Percentiles rank a stretch among this genome's conserved stretches.
Conservation (phyloP, 37 sponge, comb jelly and placozoan species). For the Ianthella basta region DNA sequence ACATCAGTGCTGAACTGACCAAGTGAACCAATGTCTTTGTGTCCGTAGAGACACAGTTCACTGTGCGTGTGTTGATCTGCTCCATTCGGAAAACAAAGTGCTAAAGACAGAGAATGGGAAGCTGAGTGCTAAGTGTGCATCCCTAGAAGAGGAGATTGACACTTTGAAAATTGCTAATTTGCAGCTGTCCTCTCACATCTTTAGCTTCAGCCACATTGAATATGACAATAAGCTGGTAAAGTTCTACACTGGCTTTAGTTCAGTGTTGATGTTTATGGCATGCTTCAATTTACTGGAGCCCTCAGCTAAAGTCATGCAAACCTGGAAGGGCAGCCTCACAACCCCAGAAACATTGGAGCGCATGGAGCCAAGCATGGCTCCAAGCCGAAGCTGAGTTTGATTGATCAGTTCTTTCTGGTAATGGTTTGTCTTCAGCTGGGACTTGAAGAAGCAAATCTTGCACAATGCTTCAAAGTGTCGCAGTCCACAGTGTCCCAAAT, state of each 20-base stretch:
- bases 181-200: not conserved
- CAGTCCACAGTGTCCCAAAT: conserved; percentile 9
- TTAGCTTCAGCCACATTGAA: conserved; percentile 6
- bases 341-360: conserved; percentile 10
- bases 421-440: conserved; percentile 17
- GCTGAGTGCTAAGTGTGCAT: not conserved
- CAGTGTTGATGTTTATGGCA: conserved; percentile 11
- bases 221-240: not conserved
- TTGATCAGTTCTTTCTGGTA: conserved; percentile 5
- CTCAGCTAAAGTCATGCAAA: not conserved
- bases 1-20: no score
- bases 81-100: not conserved
- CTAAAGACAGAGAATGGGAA: not conserved
- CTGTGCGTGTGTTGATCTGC: not conserved
- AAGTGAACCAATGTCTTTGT: no score
- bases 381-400: conserved; percentile 12
- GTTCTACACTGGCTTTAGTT: conserved; percentile 3
- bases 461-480: not conserved
- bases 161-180: conserved; percentile 15
- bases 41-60: no score
- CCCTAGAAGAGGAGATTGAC: not conserved
- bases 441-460: not conserved
- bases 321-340: conserved; percentile 12
- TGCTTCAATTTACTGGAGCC: conserved; percentile 15
- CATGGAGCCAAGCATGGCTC: not conserved